Conservation (phyloP, 2,888 invertebrate genomes). For the Parapristionchus giblindavisi region DNA sequence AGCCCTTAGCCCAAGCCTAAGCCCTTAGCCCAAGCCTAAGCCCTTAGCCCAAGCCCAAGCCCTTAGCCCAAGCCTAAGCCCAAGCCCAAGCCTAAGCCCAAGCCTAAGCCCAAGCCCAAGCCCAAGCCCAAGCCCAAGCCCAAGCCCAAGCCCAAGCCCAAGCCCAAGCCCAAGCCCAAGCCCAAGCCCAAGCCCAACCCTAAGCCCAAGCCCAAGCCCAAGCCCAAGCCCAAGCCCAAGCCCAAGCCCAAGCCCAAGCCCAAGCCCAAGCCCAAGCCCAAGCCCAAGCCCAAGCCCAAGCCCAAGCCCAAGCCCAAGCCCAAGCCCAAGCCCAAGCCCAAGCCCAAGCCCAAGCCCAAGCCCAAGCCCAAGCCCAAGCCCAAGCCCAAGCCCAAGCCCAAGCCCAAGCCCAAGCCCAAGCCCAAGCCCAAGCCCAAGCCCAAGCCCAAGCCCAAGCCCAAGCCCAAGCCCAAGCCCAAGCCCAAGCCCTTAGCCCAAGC, state of each 20-base stretch:
- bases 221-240: conserved; percentile 39
- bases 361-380: conserved; percentile 36
- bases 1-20: too few relatives aligned
- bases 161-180: conserved; percentile 42
- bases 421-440: conserved; percentile 24
- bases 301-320: conserved; percentile 43
- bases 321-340: conserved; percentile 41
- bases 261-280: conserved; percentile 38
- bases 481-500: too few relatives aligned
- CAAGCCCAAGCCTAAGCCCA: conserved; percentile 42
- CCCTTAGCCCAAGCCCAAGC: too few relatives aligned
- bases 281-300: conserved; percentile 43
- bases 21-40: too few relatives aligned
- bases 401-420: conserved; percentile 43
- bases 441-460: conserved; percentile 21
- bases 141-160: conserved; percentile 39
- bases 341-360: conserved; percentile 39
- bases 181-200: conserved; percentile 41
- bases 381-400: conserved; percentile 39
- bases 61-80: too few relatives aligned
- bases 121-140: conserved; percentile 44
- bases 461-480: conserved; percentile 34
- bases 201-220: too few relatives aligned
- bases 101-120: conserved; percentile 45
- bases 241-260: conserved; percentile 40